phyloP scores from a whole-genome alignment of 1,140 invertebrate genomes.

The Musca vetustissima region DNA sequence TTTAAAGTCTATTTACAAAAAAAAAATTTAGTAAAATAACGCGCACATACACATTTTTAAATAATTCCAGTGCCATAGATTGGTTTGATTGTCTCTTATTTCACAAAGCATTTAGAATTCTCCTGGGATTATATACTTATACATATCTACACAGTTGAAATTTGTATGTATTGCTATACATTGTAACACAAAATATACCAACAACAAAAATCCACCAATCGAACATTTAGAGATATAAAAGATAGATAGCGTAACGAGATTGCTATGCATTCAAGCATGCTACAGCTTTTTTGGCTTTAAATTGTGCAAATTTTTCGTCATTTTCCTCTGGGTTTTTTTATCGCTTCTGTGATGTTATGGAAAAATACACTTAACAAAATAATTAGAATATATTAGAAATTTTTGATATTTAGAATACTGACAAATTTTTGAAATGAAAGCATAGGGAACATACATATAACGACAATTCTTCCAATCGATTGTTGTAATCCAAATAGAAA shows the following conservation, averaged over 20 bases:
- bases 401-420: too few relatives aligned
- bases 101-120: neutral
- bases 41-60: too few relatives aligned
- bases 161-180: neutral
- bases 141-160: neutral
- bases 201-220: neutral
- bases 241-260: constrained; percentile 15
- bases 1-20: too few relatives aligned
- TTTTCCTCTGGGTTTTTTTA: constrained; percentile 20
- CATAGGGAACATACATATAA: too few relatives aligned
- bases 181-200: neutral
- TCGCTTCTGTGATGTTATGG: neutral
- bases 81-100: neutral
- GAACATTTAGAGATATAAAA: too few relatives aligned
- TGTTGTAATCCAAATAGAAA: too few relatives aligned
- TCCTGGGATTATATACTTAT: constrained; percentile 1
- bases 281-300: constrained; percentile 22
- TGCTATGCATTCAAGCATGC: constrained; percentile 16
- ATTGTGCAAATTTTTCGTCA: constrained; percentile 24
- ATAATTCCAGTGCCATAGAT: neutral
- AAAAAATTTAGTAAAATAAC: too few relatives aligned
- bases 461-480: too few relatives aligned
- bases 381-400: too few relatives aligned
- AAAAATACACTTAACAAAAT: too few relatives aligned
- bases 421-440: too few relatives aligned